Conservation (phyloP, 2,113 vertebrate genomes). For the Hydropotes inermis region DNA sequence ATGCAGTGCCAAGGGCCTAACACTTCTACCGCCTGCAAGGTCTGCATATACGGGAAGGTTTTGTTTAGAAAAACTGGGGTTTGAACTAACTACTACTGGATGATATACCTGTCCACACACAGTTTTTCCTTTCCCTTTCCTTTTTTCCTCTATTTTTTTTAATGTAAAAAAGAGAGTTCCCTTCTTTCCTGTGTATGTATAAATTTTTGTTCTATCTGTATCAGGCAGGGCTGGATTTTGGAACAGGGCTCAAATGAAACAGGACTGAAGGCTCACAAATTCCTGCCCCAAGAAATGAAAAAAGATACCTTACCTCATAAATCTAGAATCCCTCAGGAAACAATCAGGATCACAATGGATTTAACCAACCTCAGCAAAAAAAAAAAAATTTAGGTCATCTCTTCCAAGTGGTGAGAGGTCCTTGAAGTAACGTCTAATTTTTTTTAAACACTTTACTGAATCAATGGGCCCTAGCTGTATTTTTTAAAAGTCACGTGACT, state of each 20-base stretch:
- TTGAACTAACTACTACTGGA: not conserved
- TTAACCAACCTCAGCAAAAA: constrained; percentile 47
- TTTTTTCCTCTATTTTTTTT: not conserved
- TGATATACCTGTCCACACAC: not conserved
- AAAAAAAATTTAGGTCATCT: constrained; percentile 12
- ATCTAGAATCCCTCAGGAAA: constrained; percentile 64
- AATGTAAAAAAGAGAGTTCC: constrained; percentile 21
- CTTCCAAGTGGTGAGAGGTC: constrained; percentile 12
- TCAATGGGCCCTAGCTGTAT: not conserved
- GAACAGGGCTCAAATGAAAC: not conserved
- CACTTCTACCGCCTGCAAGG: not conserved
- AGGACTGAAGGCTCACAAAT: constrained; percentile 19
- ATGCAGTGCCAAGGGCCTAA: not conserved
- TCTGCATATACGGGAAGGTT: not conserved
- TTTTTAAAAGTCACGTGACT: constrained; percentile 11
- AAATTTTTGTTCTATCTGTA: constrained; percentile 6
- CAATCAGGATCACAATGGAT: constrained; percentile 45
- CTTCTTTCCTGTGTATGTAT: constrained; percentile 22
- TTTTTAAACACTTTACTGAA: constrained; percentile 1
- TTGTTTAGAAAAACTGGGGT: not conserved
- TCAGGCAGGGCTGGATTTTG: not conserved
- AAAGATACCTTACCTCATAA: constrained; percentile 66
- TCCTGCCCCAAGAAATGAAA: constrained; percentile 38
- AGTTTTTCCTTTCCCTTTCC: too few species aligned
- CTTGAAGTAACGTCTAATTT: constrained; percentile 16